Evolutionary conservation across 2,113 vertebrate genomes (phyloP).

Genomic region (Cygnus atratus): DNA sequence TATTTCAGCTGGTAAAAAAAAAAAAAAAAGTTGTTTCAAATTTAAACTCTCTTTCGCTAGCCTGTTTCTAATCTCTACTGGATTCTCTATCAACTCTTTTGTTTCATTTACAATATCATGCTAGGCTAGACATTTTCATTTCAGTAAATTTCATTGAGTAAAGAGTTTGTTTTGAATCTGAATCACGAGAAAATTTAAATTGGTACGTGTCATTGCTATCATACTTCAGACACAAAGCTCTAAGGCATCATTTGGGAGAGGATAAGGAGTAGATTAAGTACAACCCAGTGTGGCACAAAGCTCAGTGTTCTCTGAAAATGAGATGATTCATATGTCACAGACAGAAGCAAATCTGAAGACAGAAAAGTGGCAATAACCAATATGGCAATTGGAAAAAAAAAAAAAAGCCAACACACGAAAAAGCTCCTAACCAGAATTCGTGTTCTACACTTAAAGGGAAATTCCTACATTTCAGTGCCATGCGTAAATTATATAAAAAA

Average conservation of each 20-base stretch:
- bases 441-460: neutral
- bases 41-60: neutral
- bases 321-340: neutral
- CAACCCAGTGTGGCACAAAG: neutral
- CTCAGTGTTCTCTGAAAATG: neutral
- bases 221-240: neutral
- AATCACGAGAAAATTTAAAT: neutral
- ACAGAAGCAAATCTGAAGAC: neutral
- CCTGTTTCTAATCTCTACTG: neutral
- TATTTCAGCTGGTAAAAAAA: neutral
- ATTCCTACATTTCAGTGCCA: neutral
- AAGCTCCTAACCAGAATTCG: neutral
- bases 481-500: neutral
- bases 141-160: neutral
- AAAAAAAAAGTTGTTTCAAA: neutral
- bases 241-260: neutral
- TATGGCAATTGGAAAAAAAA: neutral
- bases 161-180: neutral
- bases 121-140: neutral
- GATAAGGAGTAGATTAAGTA: neutral
- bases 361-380: neutral
- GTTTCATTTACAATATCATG: neutral
- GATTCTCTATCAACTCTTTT: neutral
- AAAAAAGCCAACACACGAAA: neutral
- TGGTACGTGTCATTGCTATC: neutral